Base-by-base conservation (phyloP, 2,888 invertebrate genomes). In the Catocala fraxini region DNA sequence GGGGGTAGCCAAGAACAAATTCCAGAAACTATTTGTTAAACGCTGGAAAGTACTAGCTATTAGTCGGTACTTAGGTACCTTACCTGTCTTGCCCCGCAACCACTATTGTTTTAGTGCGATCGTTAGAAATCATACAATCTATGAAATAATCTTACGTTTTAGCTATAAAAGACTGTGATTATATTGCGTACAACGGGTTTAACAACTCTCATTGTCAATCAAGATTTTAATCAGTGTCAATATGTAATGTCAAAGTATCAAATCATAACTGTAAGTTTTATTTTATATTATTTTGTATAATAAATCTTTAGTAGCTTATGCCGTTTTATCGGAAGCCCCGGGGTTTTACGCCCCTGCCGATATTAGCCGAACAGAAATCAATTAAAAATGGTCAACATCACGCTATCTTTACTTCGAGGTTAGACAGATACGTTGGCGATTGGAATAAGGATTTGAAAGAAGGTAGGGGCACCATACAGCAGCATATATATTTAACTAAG, bases 391-490 rank as follows among this genome's bases (percentile, higher is more conserved):
- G 96, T 10, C 77, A 95, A 25, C 93, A 95, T 56, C 94, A 95
- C 72, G 85, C 95, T 0, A 92, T 96, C 75, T 96, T 95, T 72
- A 95, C 93, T 13, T 89, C 94, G 0, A 85, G 87, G 49, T 89
- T 92, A 13, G 94, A 94, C 80, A 93, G 85, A 78, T 96, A 96
- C 70, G 89, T 91, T 55, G 96, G 96, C 0, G 95, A 96, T 46
- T 96, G 96, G 96, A 94, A 91, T 63, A 82, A 89, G 43, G 95
- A 96, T 78, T 79, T 84, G 33, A 94, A 92, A 75, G 85, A 93
- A 83, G 93, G 93, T 93, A 46, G 25, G 25, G 25, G 4, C 25
- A 3, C 4, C 25, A 1, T 25, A 3, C 4, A 25, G 25, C 15
- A 1, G 2, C 15, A n/a, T 15, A 15, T 25, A 25, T 4, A 4